Evolutionary conservation across 2,888 invertebrate species (phyloP).

Genomic region (Chalcis sispes): DNA sequence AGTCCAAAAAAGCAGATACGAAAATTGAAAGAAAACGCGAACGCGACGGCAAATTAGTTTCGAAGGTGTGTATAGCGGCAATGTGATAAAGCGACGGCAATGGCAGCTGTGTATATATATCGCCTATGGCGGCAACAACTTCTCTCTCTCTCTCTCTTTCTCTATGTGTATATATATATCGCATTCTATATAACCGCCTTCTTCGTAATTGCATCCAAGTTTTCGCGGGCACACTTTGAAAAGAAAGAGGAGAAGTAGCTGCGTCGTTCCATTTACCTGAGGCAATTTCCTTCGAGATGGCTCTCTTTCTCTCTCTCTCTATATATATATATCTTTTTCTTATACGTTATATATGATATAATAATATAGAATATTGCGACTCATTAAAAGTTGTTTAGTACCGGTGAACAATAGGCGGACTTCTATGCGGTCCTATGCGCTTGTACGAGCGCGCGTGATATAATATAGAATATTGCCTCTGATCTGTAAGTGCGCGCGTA

Average conservation of each 20-base stretch:
- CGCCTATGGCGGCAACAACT: too few relatives aligned
- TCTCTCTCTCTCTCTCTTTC: too few relatives aligned
- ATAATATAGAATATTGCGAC: slow-evolving; percentile 1
- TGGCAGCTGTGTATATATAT: too few relatives aligned
- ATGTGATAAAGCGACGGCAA: too few relatives aligned
- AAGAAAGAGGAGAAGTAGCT: neutral
- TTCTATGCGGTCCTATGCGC: too few relatives aligned
- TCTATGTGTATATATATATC: neutral
- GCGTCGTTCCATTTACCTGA: neutral
- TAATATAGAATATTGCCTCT: neutral
- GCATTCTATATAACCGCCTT: neutral
- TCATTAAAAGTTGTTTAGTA: slow-evolving; percentile 49
- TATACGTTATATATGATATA: slow-evolving; percentile 2
- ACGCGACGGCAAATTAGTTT: slow-evolving; percentile 35
- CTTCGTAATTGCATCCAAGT: slow-evolving; percentile 43
- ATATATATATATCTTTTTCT: neutral
- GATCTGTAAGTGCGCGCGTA: neutral
- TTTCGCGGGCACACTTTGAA: slow-evolving; percentile 19
- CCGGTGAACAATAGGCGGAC: slow-evolving; percentile 21
- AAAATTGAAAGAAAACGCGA: neutral
- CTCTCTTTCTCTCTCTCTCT: too few relatives aligned
- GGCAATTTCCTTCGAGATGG: neutral
- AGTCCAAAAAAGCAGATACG: neutral
- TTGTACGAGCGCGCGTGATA: too few relatives aligned
- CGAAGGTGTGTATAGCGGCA: slow-evolving; percentile 6